Evolutionary conservation across 2,888 invertebrate species (phyloP).

Genomic region (Leptinotarsa haldemani): DNA sequence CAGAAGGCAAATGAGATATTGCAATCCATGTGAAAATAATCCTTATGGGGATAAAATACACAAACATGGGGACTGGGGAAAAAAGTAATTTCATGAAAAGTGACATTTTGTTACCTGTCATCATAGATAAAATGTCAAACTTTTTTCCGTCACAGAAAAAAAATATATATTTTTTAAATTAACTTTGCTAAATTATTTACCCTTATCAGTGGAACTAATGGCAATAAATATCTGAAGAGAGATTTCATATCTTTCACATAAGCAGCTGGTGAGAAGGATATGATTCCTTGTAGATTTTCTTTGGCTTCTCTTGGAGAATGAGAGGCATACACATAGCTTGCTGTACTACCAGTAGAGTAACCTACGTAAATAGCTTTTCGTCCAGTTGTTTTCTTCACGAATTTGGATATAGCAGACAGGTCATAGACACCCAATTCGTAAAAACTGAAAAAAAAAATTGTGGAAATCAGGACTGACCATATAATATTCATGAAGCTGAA

Average conservation of each 20-base stretch:
- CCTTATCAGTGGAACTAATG: not conserved
- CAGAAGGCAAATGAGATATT: too few species aligned
- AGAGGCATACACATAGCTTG: constrained; percentile 28
- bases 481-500: too few species aligned
- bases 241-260: constrained; percentile 19
- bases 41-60: too few species aligned
- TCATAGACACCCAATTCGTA: constrained; percentile 42
- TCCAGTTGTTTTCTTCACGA: constrained; percentile 28
- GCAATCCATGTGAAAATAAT: too few species aligned
- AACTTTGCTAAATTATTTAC: not conserved
- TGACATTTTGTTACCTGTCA: too few species aligned
- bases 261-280: constrained; percentile 37
- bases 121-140: too few species aligned
- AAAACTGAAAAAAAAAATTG: constrained; percentile 27
- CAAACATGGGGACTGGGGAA: too few species aligned
- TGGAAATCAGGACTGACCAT: too few species aligned
- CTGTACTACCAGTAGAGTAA: constrained; percentile 42
- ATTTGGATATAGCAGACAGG: constrained; percentile 22
- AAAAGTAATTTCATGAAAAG: too few species aligned
- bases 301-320: constrained; percentile 28
- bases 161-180: not conserved
- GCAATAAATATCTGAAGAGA: constrained; percentile 1
- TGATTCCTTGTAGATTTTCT: constrained; percentile 26
- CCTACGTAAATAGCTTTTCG: constrained; percentile 36
- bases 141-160: too few species aligned